A percentile compares a stretch with the other conserved stretches of the same genome.
phyloP scores from a whole-genome alignment of 2,888 invertebrate species.

The Epirrita christyi region DNA sequence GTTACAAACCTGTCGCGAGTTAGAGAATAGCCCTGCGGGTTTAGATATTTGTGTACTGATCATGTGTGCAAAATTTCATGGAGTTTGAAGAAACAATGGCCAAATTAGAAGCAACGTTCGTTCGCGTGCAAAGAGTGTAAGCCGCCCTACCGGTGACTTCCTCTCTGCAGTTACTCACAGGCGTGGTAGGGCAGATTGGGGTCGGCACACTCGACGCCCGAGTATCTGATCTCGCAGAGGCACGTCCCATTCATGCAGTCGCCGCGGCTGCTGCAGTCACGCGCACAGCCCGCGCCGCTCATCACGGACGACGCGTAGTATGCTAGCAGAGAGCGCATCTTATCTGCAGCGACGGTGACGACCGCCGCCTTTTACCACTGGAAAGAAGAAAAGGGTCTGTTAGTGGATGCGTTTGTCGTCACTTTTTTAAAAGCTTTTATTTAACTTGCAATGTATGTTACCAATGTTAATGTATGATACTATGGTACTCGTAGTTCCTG shows the following conservation, averaged over 20 bases:
- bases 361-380: slow-evolving; percentile 60
- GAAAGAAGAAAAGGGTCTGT: slow-evolving; percentile 33
- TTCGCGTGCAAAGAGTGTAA: slow-evolving; percentile 80
- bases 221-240: slow-evolving; percentile 94
- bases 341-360: slow-evolving; percentile 60
- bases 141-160: too few species aligned
- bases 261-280: slow-evolving; percentile 94
- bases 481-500: too few species aligned
- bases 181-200: slow-evolving; percentile 91
- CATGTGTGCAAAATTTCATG: too few species aligned
- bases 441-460: too few species aligned
- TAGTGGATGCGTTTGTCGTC: slow-evolving; percentile 4
- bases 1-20: too few species aligned
- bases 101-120: too few species aligned
- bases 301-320: slow-evolving; percentile 80
- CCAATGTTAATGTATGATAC: too few species aligned
- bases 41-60: too few species aligned
- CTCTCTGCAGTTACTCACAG: slow-evolving; percentile 62
- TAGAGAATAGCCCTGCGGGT: too few species aligned
- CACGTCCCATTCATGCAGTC: slow-evolving; percentile 97
- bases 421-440: too few species aligned
- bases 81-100: too few species aligned
- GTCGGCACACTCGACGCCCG: slow-evolving; percentile 93
- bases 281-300: slow-evolving; percentile 86
- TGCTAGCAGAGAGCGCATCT: slow-evolving; percentile 79